Evolutionary conservation across 2,113 vertebrate genomes (phyloP), one percentile per base, ranked within the genome.

Genomic region (Halichoerus grypus): DNA sequence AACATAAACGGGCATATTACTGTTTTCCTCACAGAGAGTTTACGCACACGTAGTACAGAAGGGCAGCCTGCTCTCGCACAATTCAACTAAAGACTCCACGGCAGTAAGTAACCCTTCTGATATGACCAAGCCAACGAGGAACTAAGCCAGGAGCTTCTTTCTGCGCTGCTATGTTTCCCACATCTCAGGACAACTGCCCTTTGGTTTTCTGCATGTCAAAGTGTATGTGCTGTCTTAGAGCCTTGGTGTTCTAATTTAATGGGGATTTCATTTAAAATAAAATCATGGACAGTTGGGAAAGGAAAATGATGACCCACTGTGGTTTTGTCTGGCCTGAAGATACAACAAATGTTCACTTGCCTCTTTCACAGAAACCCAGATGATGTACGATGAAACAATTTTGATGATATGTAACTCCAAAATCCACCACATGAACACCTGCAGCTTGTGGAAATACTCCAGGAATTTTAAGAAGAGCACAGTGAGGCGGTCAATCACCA

Each of bases 331-430:
- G 33, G 9, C 77, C 65, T 61, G 19, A 59, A 0, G 24, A 74
- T 16, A 1, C 31, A 95, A 61, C 6, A 8, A 39, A n/a, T 18
- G 8, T 97, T 89, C 83, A 98, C 99, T 97, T 99, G 99, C 99
- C 99, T 99, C 99, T 97, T 99, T 99, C 96, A 99, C 98, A 6
- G 99, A 99, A 63, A 99, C 99, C 99, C 99, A 99, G 95, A 99
- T 99, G 76, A 99, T 99, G 97, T 99, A 99, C 10, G 99, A 99
- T 0, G 99, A 99, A 63, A 99, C 99, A 0, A 99, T 99, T 98
- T 99, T 99, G 99, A 99, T 99, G 98, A 99, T 99, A 97, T 99
- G 99, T 95, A 99, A 98, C 98, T 99, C 99, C 98, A 99, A 98
- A 83, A 99, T 97, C 99, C 99, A 99, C 99, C 99, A 99, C 97